phyloP scores from a whole-genome alignment of 2,888 invertebrate genomes.

The Cotesia congregata region DNA sequence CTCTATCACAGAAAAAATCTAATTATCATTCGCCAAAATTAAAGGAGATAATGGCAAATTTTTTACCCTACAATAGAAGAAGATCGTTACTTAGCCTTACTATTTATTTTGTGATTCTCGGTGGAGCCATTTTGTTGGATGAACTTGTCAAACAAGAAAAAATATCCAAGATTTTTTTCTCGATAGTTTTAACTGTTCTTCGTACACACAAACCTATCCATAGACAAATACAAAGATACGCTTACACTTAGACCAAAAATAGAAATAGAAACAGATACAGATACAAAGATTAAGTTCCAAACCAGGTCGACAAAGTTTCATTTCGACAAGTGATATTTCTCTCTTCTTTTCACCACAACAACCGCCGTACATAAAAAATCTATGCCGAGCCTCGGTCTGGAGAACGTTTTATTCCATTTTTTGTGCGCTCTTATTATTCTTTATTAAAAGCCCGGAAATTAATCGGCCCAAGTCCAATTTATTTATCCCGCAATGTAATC shows the following conservation, averaged over 20 bases:
- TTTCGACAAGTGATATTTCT: not conserved
- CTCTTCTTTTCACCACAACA: not conserved
- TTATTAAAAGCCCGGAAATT: not conserved
- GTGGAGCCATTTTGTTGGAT: conserved; percentile 11
- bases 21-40: conserved; percentile 22
- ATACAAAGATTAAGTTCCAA: not conserved
- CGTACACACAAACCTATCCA: not conserved
- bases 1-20: not conserved
- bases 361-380: not conserved
- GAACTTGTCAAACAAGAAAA: conserved; percentile 6
- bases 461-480: not conserved
- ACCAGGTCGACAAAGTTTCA: not conserved
- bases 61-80: not conserved
- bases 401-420: not conserved
- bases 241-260: too few relatives aligned
- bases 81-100: conserved; percentile 10
- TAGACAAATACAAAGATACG: not conserved
- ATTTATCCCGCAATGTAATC: not conserved
- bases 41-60: not conserved
- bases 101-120: not conserved
- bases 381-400: not conserved
- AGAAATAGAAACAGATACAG: not conserved
- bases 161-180: conserved; percentile 20
- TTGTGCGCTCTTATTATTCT: not conserved
- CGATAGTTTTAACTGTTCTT: not conserved